Evolutionary conservation across 2,888 invertebrate genomes (phyloP).

Genomic region (Epinotia demarniana): DNA sequence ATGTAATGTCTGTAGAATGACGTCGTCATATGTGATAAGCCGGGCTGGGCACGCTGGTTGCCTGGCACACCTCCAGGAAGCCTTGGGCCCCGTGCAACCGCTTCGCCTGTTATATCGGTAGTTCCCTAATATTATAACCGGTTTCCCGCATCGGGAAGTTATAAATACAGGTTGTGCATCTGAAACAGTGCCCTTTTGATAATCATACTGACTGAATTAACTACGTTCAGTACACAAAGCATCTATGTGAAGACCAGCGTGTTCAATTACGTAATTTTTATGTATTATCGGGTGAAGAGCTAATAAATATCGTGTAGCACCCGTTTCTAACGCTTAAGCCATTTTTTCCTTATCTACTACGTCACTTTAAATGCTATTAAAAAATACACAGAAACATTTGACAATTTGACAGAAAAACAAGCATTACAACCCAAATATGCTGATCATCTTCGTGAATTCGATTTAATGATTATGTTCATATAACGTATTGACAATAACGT

Average conservation of each 20-base stretch:
- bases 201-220: not conserved
- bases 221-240: not conserved
- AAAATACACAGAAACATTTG: too few relatives aligned
- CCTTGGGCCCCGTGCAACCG: constrained; percentile 18
- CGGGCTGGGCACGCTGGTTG: constrained; percentile 33
- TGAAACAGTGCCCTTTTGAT: constrained; percentile 4
- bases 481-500: constrained; percentile 52
- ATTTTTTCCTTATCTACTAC: too few relatives aligned
- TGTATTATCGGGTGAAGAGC: too few relatives aligned
- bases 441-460: too few relatives aligned
- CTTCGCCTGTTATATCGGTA: constrained; percentile 32
- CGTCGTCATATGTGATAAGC: constrained; percentile 47
- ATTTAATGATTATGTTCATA: constrained; percentile 43
- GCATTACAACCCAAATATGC: too few relatives aligned
- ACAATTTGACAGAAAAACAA: too few relatives aligned
- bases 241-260: too few relatives aligned
- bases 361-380: too few relatives aligned
- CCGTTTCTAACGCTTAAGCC: too few relatives aligned
- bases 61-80: constrained; percentile 12
- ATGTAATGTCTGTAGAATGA: constrained; percentile 51
- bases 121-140: constrained; percentile 31
- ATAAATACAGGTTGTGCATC: constrained; percentile 12
- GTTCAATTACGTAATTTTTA: too few relatives aligned
- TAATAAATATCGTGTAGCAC: too few relatives aligned
- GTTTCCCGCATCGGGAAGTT: constrained; percentile 26